Evolutionary conservation across 2,113 vertebrate species (phyloP).

Genomic region (Ifrita kowaldi): DNA sequence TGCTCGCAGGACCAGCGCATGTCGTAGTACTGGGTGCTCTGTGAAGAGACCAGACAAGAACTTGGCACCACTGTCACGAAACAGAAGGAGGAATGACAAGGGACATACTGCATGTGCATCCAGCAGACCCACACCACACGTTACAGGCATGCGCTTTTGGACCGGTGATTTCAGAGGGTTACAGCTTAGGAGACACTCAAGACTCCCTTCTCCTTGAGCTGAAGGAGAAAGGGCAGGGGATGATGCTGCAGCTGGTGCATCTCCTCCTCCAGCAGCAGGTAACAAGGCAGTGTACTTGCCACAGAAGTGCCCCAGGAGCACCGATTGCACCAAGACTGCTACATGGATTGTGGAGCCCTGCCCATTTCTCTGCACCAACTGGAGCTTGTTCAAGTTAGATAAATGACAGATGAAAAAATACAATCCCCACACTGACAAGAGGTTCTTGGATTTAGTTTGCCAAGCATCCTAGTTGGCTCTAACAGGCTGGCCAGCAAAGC

Average conservation of each 20-base stretch:
- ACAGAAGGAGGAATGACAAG: background rate
- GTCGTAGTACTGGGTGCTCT: slow-evolving; percentile 99
- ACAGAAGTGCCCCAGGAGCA: background rate
- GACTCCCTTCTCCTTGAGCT: slow-evolving; percentile 27
- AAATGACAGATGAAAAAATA: background rate
- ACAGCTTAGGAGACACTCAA: slow-evolving; percentile 22
- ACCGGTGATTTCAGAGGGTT: slow-evolving; percentile 31
- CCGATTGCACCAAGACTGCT: background rate
- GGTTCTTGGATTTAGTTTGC: background rate
- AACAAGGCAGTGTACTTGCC: background rate
- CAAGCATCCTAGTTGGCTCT: background rate
- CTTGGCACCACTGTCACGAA: background rate
- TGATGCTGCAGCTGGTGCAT: background rate
- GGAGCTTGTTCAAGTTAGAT: background rate
- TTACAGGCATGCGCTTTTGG: slow-evolving; percentile 68
- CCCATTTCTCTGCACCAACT: background rate
- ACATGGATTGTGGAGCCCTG: background rate
- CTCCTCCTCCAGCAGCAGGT: background rate
- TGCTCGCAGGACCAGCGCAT: slow-evolving; percentile 99
- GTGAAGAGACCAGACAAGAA: slow-evolving; percentile 53
- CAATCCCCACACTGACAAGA: background rate
- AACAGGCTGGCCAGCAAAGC: background rate
- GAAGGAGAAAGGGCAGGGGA: slow-evolving; percentile 20
- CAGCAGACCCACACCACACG: slow-evolving; percentile 63
- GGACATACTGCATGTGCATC: slow-evolving; percentile 26